Percentiles rank a stretch among this genome's conserved stretches.
Evolutionary conservation across 1,140 invertebrate species (phyloP).

Genomic region (Achroia grisella): DNA sequence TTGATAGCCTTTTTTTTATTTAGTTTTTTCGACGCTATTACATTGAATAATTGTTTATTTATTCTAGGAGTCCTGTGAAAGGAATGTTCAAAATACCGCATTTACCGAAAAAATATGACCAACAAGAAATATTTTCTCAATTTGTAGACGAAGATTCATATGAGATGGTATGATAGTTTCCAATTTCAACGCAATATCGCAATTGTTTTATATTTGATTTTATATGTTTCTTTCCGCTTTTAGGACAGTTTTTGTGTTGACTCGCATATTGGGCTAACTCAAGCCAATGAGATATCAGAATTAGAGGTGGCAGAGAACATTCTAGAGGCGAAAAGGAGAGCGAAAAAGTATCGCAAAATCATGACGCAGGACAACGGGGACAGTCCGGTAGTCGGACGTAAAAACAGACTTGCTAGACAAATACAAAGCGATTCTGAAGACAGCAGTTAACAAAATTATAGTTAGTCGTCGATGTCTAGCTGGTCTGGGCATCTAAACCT

Average conservation of each 20-base stretch:
- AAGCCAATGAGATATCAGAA: constrained; percentile 54
- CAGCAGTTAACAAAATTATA: constrained; percentile 21
- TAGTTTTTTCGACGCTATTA: too few relatives aligned
- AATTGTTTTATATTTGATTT: neutral
- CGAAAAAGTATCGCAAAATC: constrained; percentile 20
- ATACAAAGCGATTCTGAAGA: constrained; percentile 61
- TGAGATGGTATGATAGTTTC: constrained; percentile 54
- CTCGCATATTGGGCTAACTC: constrained; percentile 56
- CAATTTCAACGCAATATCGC: too few relatives aligned
- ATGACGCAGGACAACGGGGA: constrained; percentile 18
- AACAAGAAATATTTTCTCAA: constrained; percentile 54
- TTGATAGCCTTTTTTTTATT: too few relatives aligned
- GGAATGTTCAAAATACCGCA: constrained; percentile 65
- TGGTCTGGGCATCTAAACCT: constrained; percentile 7
- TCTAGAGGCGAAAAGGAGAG: constrained; percentile 45
- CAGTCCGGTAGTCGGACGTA: constrained; percentile 40
- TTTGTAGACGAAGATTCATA: constrained; percentile 55
- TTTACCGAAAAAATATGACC: constrained; percentile 35
- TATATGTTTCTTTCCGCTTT: constrained; percentile 7
- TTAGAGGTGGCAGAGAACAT: constrained; percentile 60
- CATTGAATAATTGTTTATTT: neutral
- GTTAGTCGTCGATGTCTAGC: constrained; percentile 12
- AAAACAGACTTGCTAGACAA: constrained; percentile 31
- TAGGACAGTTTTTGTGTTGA: constrained; percentile 71
- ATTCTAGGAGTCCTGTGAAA: constrained; percentile 57